Conservation (phyloP, 2,113 vertebrate genomes). For the Pteropus alecto region DNA sequence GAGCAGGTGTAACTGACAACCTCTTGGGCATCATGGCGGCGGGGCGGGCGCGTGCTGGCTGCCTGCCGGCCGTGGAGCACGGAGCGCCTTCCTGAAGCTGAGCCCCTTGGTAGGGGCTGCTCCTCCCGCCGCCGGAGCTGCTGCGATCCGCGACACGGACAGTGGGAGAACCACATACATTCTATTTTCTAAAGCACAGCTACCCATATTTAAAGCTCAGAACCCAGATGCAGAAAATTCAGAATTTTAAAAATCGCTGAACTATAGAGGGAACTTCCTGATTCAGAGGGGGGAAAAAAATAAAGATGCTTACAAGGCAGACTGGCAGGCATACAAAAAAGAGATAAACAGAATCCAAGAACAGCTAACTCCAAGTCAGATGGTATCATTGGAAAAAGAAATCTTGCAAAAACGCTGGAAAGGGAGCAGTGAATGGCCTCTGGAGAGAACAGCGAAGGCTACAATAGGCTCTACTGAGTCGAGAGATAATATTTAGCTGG, state of each 20-base stretch:
- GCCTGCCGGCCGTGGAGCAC: too few relatives aligned
- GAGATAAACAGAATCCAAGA: conserved; percentile 82
- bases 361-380: conserved; percentile 84
- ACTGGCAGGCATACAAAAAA: conserved; percentile 82
- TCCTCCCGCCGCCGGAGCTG: too few relatives aligned
- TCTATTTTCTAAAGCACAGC: conserved; percentile 76
- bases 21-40: too few relatives aligned
- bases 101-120: too few relatives aligned
- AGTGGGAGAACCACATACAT: too few relatives aligned
- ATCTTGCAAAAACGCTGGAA: conserved; percentile 78
- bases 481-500: background rate
- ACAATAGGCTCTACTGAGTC: background rate
- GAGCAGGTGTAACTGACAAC: too few relatives aligned
- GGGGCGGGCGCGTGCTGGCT: too few relatives aligned
- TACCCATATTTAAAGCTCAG: conserved; percentile 68
- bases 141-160: too few relatives aligned
- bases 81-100: too few relatives aligned
- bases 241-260: conserved; percentile 85
- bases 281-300: conserved; percentile 89
- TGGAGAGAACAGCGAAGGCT: background rate
- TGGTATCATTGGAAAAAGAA: conserved; percentile 81
- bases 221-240: conserved; percentile 79
- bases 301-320: conserved; percentile 81
- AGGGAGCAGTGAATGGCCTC: conserved; percentile 55
- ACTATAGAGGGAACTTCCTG: conserved; percentile 87